phyloP scores from a whole-genome alignment of 2,797 vertebrate genomes.

The Tolypeutes matacus region DNA sequence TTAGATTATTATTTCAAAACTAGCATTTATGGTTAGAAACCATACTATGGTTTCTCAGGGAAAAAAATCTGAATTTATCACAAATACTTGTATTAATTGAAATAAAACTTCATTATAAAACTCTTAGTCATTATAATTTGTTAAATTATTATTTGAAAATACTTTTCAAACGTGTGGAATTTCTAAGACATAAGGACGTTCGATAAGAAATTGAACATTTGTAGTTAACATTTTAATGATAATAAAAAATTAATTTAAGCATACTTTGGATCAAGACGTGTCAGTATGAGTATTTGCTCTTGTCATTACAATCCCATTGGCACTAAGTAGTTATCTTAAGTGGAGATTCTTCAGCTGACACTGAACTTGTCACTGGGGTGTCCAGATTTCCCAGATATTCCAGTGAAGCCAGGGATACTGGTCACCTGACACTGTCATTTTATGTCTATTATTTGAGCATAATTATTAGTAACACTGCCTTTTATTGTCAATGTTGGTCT shows the following conservation, averaged over 20 bases:
- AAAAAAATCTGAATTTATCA: not conserved
- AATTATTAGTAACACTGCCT: too few relatives aligned
- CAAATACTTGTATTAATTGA: not conserved
- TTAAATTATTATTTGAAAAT: too few relatives aligned
- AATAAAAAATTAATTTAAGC: not conserved
- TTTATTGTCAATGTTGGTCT: too few relatives aligned
- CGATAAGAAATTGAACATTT: not conserved
- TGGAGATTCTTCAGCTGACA: not conserved
- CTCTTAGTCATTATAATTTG: too few relatives aligned
- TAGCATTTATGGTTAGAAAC: not conserved
- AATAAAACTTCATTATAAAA: not conserved
- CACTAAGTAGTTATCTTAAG: too few relatives aligned
- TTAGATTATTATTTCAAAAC: conserved; percentile 18
- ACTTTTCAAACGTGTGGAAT: not conserved
- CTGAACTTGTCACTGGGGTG: not conserved
- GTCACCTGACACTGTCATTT: not conserved
- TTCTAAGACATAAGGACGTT: not conserved
- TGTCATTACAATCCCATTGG: too few relatives aligned
- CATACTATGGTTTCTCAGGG: not conserved
- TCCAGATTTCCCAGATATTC: not conserved
- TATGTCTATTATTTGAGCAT: too few relatives aligned
- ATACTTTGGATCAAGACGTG: too few relatives aligned
- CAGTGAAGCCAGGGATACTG: not conserved
- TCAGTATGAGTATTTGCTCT: too few relatives aligned
- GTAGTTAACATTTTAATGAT: not conserved